A percentile compares a stretch with the other conserved stretches of the same genome.
phyloP scores from a whole-genome alignment of 1,140 invertebrate genomes.

The Dinothrombium tinctorium region DNA sequence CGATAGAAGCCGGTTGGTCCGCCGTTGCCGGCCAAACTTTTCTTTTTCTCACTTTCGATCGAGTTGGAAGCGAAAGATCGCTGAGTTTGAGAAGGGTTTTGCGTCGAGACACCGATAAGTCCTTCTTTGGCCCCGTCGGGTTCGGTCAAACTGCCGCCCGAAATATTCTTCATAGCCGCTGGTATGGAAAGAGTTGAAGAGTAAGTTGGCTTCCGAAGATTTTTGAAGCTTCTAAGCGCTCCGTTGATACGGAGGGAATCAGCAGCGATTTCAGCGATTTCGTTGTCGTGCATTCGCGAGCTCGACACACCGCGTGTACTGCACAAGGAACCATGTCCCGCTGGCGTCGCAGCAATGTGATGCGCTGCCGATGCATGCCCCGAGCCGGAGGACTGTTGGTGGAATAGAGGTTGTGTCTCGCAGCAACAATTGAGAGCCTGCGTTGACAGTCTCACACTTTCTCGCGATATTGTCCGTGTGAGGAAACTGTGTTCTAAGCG shows the following conservation, averaged over 20 bases:
- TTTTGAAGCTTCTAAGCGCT: constrained; percentile 81
- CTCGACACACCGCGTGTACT: not conserved
- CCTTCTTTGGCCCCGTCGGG: constrained; percentile 29
- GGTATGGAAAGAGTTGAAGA: constrained; percentile 83
- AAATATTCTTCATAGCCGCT: constrained; percentile 52
- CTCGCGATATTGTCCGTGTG: constrained; percentile 15
- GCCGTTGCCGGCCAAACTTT: constrained; percentile 7
- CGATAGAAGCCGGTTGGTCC: constrained; percentile 41
- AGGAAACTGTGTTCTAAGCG: constrained; percentile 17
- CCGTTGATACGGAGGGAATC: constrained; percentile 88
- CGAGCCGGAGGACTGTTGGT: constrained; percentile 38
- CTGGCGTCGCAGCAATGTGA: constrained; percentile 18
- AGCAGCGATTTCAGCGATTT: constrained; percentile 85
- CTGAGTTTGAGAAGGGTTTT: constrained; percentile 7
- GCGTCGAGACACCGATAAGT: not conserved
- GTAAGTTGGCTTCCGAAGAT: constrained; percentile 65
- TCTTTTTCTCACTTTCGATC: constrained; percentile 16
- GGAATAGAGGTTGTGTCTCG: constrained; percentile 2
- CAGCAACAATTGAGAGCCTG: constrained; percentile 10
- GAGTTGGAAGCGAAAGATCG: constrained; percentile 11
- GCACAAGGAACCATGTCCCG: not conserved
- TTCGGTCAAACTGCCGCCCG: constrained; percentile 26
- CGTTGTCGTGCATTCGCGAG: constrained; percentile 26
- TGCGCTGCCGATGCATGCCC: constrained; percentile 31
- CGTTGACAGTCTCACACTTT: constrained; percentile 14